phyloP scores from a whole-genome alignment of 2,113 vertebrate genomes.

The Ovis canadensis region DNA sequence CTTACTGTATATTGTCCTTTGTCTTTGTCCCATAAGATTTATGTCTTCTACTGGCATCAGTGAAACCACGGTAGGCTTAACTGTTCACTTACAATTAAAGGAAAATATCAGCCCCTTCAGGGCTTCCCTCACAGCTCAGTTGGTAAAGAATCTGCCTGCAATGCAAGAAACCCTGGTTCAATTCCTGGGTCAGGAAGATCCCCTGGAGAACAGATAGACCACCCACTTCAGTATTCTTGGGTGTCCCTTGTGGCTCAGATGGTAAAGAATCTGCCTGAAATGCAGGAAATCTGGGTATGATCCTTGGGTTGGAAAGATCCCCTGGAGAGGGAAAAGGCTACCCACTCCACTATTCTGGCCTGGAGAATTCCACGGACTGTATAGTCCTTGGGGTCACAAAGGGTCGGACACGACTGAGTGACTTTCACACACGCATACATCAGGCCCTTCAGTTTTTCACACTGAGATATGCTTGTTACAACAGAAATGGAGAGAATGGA shows the following conservation, averaged over 20 bases:
- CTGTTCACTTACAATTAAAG: neutral
- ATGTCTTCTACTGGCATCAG: neutral
- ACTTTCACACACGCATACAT: neutral
- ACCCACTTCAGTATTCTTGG: neutral
- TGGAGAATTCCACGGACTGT: neutral
- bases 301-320: neutral
- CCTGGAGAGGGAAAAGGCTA: neutral
- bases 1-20: neutral
- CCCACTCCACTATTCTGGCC: neutral
- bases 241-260: neutral
- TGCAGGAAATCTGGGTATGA: neutral
- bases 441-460: neutral
- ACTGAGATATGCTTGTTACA: neutral
- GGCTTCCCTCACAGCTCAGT: neutral
- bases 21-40: neutral
- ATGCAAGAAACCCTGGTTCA: neutral
- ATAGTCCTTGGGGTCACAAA: neutral
- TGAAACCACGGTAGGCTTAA: neutral
- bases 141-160: neutral
- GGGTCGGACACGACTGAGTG: rapidly evolving
- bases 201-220: neutral
- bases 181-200: neutral
- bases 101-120: neutral
- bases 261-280: neutral
- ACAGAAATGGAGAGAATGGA: neutral